phyloP scores from a whole-genome alignment of 2,888 invertebrate species.

The Yponomeuta plumbellus region DNA sequence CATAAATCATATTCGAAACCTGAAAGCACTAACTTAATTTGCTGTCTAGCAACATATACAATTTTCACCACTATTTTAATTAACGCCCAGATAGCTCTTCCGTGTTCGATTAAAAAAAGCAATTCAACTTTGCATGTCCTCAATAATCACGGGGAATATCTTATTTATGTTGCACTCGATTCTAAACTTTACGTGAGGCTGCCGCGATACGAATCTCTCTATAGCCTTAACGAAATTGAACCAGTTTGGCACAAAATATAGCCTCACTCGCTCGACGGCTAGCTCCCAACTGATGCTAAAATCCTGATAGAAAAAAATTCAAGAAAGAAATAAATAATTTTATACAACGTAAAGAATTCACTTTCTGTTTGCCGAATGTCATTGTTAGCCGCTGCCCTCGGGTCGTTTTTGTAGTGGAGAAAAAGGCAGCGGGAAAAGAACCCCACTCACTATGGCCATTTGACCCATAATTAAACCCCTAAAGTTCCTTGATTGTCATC shows the following conservation, averaged over 20 bases:
- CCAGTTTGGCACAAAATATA: conserved; percentile 56
- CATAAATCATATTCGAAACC: not conserved
- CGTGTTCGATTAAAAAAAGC: not conserved
- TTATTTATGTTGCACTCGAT: conserved; percentile 11
- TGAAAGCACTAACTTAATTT: not conserved
- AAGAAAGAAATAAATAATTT: too few relatives aligned
- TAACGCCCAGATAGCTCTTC: not conserved
- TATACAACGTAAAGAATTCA: too few relatives aligned
- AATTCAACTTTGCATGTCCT: not conserved
- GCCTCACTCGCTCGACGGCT: not conserved
- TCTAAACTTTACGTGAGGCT: conserved; percentile 26
- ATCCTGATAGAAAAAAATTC: too few relatives aligned
- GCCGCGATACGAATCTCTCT: conserved; percentile 48
- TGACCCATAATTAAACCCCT: too few relatives aligned
- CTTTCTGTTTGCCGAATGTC: too few relatives aligned
- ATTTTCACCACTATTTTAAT: not conserved
- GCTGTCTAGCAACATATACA: not conserved
- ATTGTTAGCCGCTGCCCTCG: too few relatives aligned
- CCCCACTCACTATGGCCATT: too few relatives aligned
- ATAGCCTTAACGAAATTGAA: conserved; percentile 60
- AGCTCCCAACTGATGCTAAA: not conserved
- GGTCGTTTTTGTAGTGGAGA: too few relatives aligned
- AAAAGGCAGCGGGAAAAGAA: too few relatives aligned
- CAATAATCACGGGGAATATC: not conserved
- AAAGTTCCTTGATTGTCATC: too few relatives aligned